Evolutionary conservation across 2,888 invertebrate species (phyloP), one percentile per base, ranked within the genome.

Genomic region (Choreutis nemorana): DNA sequence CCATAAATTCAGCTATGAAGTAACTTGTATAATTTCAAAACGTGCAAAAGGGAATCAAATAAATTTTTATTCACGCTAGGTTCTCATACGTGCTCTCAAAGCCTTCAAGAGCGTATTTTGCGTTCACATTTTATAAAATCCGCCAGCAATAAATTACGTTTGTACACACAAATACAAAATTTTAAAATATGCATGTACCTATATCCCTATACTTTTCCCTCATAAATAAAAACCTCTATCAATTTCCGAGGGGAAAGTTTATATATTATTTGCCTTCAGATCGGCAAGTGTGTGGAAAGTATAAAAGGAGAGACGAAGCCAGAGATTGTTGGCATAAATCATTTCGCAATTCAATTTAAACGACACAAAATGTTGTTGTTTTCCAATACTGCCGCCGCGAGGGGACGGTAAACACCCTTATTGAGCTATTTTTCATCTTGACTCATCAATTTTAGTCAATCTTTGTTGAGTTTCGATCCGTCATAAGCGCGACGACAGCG

Each of bases 301-400:
- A n/a, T n/a, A n/a, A 64, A 63, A 63, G 65, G 59, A 65, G 46
- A 48, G 52, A 61, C 58, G 57, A 61, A 52, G 57, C 49, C 52
- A 57, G 60, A 60, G 60, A 70, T 67, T 70, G 71, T 70, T 56
- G 58, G 57, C 57, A 63, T 70, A 71, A 73, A 73, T 73, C 72
- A 72, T 72, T 63, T 65, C 73, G 67, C 68, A 72, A 73, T 75
- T 72, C 67, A 68, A 72, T 73, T 71, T 73, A 65, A 71, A 64
- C 62, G 66, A 65, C 68, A 67, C 59, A 54, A 52, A 55, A 57
- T 55, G 61, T 62, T 65, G 62, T 68, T 64, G 63, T 68, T 61
- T 50, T 44, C 40, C 52, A 59, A 55, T 63, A 58, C 50, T 43
- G 41, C 48, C 38, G 39, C 42, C 35, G 37, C 33, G 42, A 31